A percentile compares a stretch with the other conserved stretches of the same genome.
These are phyloP conservation scores for Dendroctonus valens DNA, from an alignment of 1,140 invertebrate species.

Conservation along the genomic window DNA sequence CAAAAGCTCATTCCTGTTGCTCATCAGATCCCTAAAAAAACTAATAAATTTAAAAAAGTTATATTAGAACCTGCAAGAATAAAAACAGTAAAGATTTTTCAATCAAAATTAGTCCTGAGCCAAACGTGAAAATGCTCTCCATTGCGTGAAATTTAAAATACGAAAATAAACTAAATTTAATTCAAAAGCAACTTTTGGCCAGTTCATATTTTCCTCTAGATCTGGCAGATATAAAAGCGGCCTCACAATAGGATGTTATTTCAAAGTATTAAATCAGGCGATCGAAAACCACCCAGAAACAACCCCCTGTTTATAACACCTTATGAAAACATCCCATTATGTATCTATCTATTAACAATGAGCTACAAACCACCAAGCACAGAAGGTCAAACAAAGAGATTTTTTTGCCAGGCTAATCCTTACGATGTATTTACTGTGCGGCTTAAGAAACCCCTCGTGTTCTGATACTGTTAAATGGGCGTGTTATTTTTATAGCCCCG, in stretches of 20 bases:
- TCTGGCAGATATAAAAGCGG: too few relatives aligned
- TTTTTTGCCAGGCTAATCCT: conserved; percentile 37
- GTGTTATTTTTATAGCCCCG: conserved; percentile 35
- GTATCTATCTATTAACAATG: conserved; percentile 45
- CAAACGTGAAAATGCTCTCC: too few relatives aligned
- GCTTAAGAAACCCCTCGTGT: conserved; percentile 34
- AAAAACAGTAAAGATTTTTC: too few relatives aligned
- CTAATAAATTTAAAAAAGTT: too few relatives aligned
- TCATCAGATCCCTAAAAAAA: too few relatives aligned
- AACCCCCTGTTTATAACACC: conserved; percentile 39
- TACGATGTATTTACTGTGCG: conserved; percentile 36
- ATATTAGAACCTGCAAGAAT: too few relatives aligned
- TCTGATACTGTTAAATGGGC: conserved; percentile 30
- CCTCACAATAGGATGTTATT: conserved; percentile 23
- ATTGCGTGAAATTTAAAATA: too few relatives aligned
- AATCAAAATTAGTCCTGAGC: too few relatives aligned
- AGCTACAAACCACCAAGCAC: conserved; percentile 40
- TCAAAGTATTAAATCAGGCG: conserved; percentile 31
- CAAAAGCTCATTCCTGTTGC: too few relatives aligned
- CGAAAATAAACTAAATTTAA: too few relatives aligned
- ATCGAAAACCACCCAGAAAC: conserved; percentile 28
- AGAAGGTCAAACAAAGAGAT: conserved; percentile 38
- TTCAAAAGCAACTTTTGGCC: too few relatives aligned
- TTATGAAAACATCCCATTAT: conserved; percentile 47
- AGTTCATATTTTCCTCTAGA: too few relatives aligned